Evolutionary conservation across 2,113 vertebrate genomes (phyloP), one percentile per base, ranked within the genome.

Genomic region (Centropus bengalensis): DNA sequence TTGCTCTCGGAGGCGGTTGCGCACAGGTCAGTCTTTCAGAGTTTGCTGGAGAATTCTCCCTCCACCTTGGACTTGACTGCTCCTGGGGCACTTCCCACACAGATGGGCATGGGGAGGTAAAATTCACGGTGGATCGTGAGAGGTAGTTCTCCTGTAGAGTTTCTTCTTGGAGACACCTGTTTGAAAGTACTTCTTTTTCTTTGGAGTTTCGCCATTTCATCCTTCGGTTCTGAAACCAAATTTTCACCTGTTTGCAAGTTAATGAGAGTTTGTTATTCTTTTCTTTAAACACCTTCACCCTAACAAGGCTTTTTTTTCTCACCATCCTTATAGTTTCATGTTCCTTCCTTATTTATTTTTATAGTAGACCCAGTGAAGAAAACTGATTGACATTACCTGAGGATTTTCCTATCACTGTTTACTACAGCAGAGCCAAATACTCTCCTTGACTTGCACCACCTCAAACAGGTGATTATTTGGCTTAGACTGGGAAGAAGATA

Each of bases 151-250:
- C 97, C 66, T 94, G 97, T 84, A 97, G 96, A 88, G 95, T 94
- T 63, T 96, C 97, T 89, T 97, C 98, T 58, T 97, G 97, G 75
- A 98, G 51, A 90, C 97, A 98, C 30, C 93, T 97, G 84, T 95
- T 98, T 81, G 97, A 98, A 94, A 98, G 98, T 54, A 98, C 97
- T 97, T 99, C 99, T 94, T 99, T 99, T 97, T 99, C 99, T 97
- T 99, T 99, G 93, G 98, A 99, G 97, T 99, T 99, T 94, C 99
- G 98, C 99, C 99, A 99, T 93, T 99, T 99, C 99, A 99, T 99
- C 68, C 99, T 98, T 91, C 99, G 98, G 96, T 99, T 99, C 97
- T 99, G 99, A 97, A 99, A 99, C 99, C 99, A 99, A 95, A 99
- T 99, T 97, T 99, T 99, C 85, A 99, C 99, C 99, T 99, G 91